Conservation (phyloP, 1,140 invertebrate genomes). For the Drosophila parvula region DNA sequence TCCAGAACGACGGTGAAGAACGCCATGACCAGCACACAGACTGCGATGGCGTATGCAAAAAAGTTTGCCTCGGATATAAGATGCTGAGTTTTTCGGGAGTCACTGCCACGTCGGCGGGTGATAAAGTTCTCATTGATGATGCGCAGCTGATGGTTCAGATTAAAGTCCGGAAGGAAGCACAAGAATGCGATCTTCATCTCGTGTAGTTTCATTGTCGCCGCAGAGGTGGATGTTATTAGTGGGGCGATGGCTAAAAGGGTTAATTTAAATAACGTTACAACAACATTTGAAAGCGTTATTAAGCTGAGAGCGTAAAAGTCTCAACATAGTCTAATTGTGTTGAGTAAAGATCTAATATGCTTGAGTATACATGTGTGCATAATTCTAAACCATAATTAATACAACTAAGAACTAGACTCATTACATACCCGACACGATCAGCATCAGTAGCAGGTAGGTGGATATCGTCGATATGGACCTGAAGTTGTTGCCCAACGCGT, state of each 20-base stretch:
- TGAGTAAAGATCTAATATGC: no score
- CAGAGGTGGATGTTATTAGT: constrained; percentile 69
- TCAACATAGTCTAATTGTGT: no score
- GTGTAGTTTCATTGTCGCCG: constrained; percentile 68
- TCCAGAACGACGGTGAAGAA: constrained; percentile 71
- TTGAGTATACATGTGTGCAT: no score
- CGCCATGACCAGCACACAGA: constrained; percentile 51
- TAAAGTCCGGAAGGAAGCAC: constrained; percentile 76
- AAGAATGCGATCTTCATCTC: constrained; percentile 67
- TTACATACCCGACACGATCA: constrained; percentile 73
- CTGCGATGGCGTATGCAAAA: constrained; percentile 57
- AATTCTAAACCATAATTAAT: not conserved
- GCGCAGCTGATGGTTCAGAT: constrained; percentile 78
- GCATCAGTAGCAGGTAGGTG: constrained; percentile 75
- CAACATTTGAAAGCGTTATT: no score
- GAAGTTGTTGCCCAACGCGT: constrained; percentile 71
- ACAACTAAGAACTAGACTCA: not conserved
- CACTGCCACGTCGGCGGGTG: constrained; percentile 11
- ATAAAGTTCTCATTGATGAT: constrained; percentile 79
- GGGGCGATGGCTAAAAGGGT: constrained; percentile 68
- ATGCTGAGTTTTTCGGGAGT: not conserved
- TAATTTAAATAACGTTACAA: no score
- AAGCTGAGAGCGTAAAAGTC: no score
- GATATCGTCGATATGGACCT: constrained; percentile 79
- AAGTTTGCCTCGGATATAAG: constrained; percentile 44